Evolutionary conservation across 2,797 vertebrate genomes (phyloP).

Genomic region (Etheostoma nigrum): DNA sequence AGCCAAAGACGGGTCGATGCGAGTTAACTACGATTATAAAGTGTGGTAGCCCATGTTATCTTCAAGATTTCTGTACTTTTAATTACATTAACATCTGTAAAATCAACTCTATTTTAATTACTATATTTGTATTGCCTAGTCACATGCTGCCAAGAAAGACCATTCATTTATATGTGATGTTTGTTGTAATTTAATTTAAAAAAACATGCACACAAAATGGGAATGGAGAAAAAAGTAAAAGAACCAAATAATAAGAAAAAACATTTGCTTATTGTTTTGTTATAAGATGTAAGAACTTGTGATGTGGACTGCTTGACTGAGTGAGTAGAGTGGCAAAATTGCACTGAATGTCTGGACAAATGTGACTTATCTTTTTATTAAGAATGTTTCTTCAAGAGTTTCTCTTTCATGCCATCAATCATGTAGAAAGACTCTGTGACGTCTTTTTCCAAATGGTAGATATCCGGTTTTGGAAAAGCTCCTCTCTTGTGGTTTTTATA

Average conservation of each 20-base stretch:
- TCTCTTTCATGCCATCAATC: constrained; percentile 22
- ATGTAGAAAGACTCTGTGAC: constrained; percentile 21
- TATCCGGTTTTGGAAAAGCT: constrained; percentile 29
- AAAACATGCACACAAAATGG: neutral
- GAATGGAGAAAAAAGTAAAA: neutral
- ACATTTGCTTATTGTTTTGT: neutral
- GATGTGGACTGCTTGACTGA: neutral
- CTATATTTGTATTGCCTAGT: neutral
- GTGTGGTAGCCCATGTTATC: neutral
- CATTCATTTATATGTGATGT: neutral
- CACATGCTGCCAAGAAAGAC: too few species aligned
- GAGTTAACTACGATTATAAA: neutral
- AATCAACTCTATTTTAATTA: constrained; percentile 1
- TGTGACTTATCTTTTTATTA: constrained; percentile 16
- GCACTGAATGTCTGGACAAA: constrained; percentile 1
- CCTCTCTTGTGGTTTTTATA: constrained; percentile 36
- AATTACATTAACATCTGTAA: neutral
- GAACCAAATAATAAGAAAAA: neutral
- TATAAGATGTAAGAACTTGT: neutral
- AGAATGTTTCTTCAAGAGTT: constrained; percentile 25
- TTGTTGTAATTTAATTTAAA: neutral
- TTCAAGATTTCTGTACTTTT: neutral
- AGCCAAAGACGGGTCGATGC: neutral
- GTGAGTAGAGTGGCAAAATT: neutral
- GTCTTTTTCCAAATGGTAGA: constrained; percentile 26